Percentiles rank a stretch among this genome's conserved stretches.
These are phyloP conservation scores for Horisme vitalbata DNA, from an alignment of 2,888 invertebrate species.

Conservation along the genomic window DNA sequence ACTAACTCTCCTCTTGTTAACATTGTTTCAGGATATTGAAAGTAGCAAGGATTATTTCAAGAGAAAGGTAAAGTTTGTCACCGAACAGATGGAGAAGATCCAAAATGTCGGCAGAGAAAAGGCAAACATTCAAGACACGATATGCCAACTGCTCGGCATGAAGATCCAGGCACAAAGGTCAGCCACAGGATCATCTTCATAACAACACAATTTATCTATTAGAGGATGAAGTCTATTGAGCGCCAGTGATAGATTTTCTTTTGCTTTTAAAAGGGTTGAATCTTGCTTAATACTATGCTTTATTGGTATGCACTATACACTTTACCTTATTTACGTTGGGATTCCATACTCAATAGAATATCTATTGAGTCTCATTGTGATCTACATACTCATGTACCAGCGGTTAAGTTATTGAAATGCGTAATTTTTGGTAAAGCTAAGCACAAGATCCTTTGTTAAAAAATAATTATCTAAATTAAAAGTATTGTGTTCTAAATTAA, in stretches of 20 bases:
- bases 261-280: background rate
- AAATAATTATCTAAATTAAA: too few species aligned
- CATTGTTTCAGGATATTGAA: constrained; percentile 88
- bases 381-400: too few species aligned
- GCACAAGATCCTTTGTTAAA: too few species aligned
- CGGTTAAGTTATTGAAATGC: too few species aligned
- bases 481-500: too few species aligned
- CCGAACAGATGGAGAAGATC: constrained; percentile 97
- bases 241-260: background rate
- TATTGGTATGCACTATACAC: too few species aligned
- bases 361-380: too few species aligned
- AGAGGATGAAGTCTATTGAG: background rate
- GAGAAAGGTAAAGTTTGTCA: constrained; percentile 94
- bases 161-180: constrained; percentile 67
- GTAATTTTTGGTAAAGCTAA: too few species aligned
- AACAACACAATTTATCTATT: constrained; percentile 16
- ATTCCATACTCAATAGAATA: too few species aligned
- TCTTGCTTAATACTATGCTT: too few species aligned
- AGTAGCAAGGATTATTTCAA: constrained; percentile 96
- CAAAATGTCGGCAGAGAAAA: constrained; percentile 92
- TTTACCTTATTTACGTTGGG: too few species aligned
- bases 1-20: too few species aligned
- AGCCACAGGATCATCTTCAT: constrained; percentile 26
- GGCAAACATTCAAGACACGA: constrained; percentile 82
- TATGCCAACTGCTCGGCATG: constrained; percentile 88